Evolutionary conservation across 2,888 invertebrate species (phyloP).

Genomic region (Monoplex corrugatus): DNA sequence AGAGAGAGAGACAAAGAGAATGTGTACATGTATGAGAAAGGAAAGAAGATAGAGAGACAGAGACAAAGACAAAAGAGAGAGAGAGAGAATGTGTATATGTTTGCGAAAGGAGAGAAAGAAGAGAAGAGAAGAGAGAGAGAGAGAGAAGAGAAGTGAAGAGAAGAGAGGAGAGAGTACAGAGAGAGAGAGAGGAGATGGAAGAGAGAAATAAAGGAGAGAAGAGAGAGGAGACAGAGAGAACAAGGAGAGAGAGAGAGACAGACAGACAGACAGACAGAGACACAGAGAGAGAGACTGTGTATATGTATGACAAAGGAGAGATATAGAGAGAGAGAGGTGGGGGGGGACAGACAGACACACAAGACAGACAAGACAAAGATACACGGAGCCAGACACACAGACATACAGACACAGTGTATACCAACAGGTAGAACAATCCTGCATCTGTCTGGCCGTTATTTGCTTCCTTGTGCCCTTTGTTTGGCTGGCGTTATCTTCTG

Average conservation of each 20-base stretch:
- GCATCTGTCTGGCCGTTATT: too few relatives aligned
- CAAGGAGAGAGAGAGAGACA: conserved; percentile 7
- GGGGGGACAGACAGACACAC: background rate
- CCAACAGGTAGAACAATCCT: too few relatives aligned
- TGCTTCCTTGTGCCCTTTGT: too few relatives aligned
- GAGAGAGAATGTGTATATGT: background rate
- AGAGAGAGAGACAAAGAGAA: too few relatives aligned
- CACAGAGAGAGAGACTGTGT: conserved; percentile 30
- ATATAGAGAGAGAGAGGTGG: background rate
- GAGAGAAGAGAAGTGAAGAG: background rate
- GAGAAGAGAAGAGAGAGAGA: conserved; percentile 13
- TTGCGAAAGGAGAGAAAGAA: background rate
- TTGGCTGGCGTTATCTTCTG: too few relatives aligned
- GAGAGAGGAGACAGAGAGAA: background rate
- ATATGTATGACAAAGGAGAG: too few relatives aligned
- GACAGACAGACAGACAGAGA: conserved; percentile 12
- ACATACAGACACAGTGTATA: background rate
- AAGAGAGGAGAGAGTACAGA: background rate
- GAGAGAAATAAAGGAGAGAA: too few relatives aligned
- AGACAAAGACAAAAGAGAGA: background rate
- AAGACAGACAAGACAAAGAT: background rate
- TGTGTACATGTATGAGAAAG: background rate
- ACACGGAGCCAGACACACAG: conserved; percentile 8
- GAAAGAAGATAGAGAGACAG: background rate
- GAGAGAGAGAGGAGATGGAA: background rate